A percentile compares a stretch with the other conserved stretches of the same genome.
phyloP scores from a whole-genome alignment of 2,888 invertebrate species.

The Kryphioiulus occultus region DNA sequence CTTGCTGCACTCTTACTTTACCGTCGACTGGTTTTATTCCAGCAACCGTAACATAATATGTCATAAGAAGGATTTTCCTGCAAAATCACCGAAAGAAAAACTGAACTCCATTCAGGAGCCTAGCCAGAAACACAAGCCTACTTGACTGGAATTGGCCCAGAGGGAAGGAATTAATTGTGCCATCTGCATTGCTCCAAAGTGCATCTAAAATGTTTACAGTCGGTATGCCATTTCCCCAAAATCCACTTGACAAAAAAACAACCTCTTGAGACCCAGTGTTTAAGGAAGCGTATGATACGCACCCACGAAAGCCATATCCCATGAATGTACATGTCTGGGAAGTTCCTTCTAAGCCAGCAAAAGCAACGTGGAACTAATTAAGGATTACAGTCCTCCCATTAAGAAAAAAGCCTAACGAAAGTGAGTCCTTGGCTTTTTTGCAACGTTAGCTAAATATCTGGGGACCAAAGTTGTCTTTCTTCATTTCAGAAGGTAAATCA shows the following conservation, averaged over 20 bases:
- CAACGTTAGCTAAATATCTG: neutral
- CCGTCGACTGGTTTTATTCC: neutral
- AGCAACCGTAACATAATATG: neutral
- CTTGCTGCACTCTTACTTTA: neutral
- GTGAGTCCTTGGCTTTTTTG: neutral
- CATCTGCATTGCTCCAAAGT: slow-evolving; percentile 26
- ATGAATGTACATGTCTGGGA: neutral
- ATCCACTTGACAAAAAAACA: neutral
- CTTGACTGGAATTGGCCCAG: neutral
- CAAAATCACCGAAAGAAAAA: neutral
- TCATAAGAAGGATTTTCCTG: neutral
- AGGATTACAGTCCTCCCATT: neutral
- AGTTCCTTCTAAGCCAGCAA: slow-evolving; percentile 13
- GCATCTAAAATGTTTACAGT: slow-evolving; percentile 25
- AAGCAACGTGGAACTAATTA: neutral
- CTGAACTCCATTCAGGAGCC: neutral
- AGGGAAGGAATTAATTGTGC: neutral
- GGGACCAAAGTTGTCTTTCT: neutral
- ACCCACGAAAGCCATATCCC: slow-evolving; percentile 11
- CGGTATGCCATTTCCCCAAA: neutral
- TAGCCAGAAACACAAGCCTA: neutral
- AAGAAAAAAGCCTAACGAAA: neutral
- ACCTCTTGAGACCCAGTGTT: slow-evolving; percentile 1
- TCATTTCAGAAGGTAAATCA: neutral
- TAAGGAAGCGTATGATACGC: slow-evolving; percentile 12